A percentile compares a stretch with the other conserved stretches of the same genome.
Evolutionary conservation across 1,140 invertebrate species (phyloP).

Genomic region (Ruditapes philippinarum): DNA sequence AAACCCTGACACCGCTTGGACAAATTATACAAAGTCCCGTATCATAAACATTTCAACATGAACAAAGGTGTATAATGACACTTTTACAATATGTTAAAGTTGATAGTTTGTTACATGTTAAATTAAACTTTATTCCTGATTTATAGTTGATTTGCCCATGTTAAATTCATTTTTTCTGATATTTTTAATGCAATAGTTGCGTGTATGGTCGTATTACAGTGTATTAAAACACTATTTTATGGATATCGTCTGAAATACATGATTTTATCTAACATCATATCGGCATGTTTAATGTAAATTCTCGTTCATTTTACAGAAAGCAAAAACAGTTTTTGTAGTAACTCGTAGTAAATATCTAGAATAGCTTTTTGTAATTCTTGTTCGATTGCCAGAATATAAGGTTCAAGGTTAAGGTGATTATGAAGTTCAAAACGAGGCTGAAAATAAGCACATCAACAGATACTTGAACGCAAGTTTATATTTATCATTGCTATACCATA

Average conservation of each 20-base stretch:
- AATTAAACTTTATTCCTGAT: too few species aligned
- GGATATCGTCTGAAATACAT: neutral
- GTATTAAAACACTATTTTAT: neutral
- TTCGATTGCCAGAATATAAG: neutral
- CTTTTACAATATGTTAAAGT: too few species aligned
- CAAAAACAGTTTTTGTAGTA: constrained; percentile 25
- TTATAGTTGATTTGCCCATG: too few species aligned
- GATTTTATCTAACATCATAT: neutral
- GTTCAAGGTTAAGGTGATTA: neutral
- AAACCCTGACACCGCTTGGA: too few species aligned
- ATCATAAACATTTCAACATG: too few species aligned
- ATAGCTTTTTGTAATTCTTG: constrained; percentile 29
- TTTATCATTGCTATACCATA: too few species aligned
- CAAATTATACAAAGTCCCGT: too few species aligned
- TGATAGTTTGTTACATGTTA: too few species aligned
- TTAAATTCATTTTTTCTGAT: too few species aligned
- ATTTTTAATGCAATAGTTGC: neutral
- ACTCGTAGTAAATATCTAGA: constrained; percentile 25
- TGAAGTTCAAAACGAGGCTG: neutral
- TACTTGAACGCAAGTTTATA: too few species aligned
- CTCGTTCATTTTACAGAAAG: constrained; percentile 5
- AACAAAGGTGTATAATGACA: too few species aligned
- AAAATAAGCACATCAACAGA: neutral
- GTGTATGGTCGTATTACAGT: neutral
- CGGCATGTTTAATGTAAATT: neutral